A percentile compares a stretch with the other conserved stretches of the same genome.
phyloP scores from a whole-genome alignment of 2,113 vertebrate genomes.

The Calyptomena viridis region DNA sequence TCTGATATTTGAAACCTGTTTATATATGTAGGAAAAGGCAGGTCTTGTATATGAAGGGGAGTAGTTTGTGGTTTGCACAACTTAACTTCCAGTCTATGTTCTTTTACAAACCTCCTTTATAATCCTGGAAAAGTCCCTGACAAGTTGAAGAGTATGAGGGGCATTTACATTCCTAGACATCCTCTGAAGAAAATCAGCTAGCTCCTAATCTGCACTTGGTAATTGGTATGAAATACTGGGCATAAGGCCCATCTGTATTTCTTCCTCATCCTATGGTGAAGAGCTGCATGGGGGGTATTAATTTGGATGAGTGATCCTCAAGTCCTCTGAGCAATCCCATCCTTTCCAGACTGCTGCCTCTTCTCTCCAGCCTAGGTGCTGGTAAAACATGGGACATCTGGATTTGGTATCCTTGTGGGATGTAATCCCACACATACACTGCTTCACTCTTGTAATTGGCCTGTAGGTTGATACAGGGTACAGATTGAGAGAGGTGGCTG shows the following conservation, averaged over 20 bases:
- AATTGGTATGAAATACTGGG: not conserved
- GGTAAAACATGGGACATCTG: not conserved
- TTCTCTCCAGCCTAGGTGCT: not conserved
- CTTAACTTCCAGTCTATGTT: not conserved
- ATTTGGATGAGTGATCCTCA: not conserved
- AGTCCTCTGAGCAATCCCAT: not conserved
- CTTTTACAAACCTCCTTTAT: not conserved
- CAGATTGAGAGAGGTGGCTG: not conserved
- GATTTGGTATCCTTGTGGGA: not conserved
- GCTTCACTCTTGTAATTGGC: not conserved
- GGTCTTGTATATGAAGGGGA: not conserved
- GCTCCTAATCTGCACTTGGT: not conserved
- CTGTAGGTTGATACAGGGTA: not conserved
- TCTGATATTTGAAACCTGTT: not conserved
- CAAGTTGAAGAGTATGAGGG: not conserved
- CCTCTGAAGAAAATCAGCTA: not conserved
- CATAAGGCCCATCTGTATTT: not conserved
- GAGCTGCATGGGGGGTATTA: not conserved
- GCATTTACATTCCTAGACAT: not conserved
- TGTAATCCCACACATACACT: not conserved
- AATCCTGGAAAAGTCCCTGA: not conserved
- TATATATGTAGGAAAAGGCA: not conserved
- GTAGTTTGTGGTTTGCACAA: not conserved
- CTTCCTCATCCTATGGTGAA: not conserved
- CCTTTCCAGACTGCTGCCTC: not conserved